Base-by-base conservation (phyloP, 2,113 vertebrate genomes). In the Aegotheles bennettii region DNA sequence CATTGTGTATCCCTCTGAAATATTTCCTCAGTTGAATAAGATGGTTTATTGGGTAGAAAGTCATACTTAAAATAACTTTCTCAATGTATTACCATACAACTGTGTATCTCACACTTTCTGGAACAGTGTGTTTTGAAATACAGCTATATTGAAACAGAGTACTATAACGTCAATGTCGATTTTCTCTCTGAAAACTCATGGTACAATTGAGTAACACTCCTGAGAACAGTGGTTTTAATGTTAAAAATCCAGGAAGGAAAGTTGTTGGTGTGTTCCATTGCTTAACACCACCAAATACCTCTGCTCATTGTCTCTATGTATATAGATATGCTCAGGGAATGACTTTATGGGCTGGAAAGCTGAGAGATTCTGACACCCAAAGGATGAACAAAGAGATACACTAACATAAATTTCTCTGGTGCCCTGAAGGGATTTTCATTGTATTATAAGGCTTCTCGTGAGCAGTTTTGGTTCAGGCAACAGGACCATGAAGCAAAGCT, bases 361-460 rank as follows among this genome's bases (percentile, higher is more conserved):
- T 5, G 74, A 97, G 91, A 97, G 87, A 94, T 96, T 95, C 95
- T 96, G 96, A 97, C 94, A 97, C 96, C 94, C 97, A 96, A 95
- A 97, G 97, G 96, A 97, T 87, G 93, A 65, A 53, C 69, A 69
- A 94, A 96, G 86, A 97, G 97, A 97, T 96, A 97, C 48, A 94
- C 87, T 94, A 97, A 97, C 96, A 98, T 95, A 97, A 96, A 98
- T 94, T 95, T 96, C 96, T 96, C 43, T 60, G 79, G 87, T 97
- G 97, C 97, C 97, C 97, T 82, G 53, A 96, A 97, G 97, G 96
- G 88, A 79, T 73, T 84, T 87, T 90, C 42, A 35, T 86, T 97
- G 94, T 94, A 92, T 97, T 94, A 92, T 16, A 84, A 92, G 86
- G 93, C 87, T 97, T 96, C 96, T 97, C 31, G 20, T 76, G 90